These are phyloP conservation scores for Speoplatyrhinus poulsoni DNA, from an alignment of 2,113 vertebrate species.

Conservation along the genomic window DNA sequence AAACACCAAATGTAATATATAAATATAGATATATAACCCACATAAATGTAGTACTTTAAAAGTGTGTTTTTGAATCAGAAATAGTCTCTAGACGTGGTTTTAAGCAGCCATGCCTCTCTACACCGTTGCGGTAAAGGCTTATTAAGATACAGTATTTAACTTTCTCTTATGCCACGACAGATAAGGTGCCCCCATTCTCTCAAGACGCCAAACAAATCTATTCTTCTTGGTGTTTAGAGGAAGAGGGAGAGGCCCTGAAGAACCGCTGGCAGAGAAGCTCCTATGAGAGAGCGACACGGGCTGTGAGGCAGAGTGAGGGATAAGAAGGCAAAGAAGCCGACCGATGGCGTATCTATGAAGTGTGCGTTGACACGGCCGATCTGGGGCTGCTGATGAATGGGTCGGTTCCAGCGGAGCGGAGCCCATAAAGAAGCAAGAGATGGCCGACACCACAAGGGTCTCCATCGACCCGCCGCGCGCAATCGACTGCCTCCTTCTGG, in stretches of 20 bases:
- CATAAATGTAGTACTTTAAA: too few relatives aligned
- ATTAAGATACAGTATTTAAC: conserved; percentile 37
- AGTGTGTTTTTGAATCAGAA: too few relatives aligned
- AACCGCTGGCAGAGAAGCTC: not conserved
- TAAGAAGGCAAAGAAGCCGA: not conserved
- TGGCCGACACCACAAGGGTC: conserved; percentile 19
- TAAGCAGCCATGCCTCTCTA: not conserved
- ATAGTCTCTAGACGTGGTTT: too few relatives aligned
- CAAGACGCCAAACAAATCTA: conserved; percentile 38
- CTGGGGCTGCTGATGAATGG: too few relatives aligned
- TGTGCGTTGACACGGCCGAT: too few relatives aligned
- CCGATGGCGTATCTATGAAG: not conserved
- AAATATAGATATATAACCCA: too few relatives aligned
- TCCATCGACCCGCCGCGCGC: conserved; percentile 46
- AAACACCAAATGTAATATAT: too few relatives aligned
- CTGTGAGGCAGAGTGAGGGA: not conserved
- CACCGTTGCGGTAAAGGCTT: conserved; percentile 32
- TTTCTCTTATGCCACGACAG: conserved; percentile 51
- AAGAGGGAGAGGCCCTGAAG: conserved; percentile 9
- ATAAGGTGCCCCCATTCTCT: conserved; percentile 58
- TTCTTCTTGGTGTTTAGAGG: conserved; percentile 12
- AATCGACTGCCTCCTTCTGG: conserved; percentile 19
- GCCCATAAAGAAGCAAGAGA: conserved; percentile 14
- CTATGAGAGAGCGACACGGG: not conserved
- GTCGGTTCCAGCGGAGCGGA: conserved; percentile 16